These are phyloP conservation scores for Huso huso DNA, from an alignment of 2,797 vertebrate genomes.

Conservation along the genomic window DNA sequence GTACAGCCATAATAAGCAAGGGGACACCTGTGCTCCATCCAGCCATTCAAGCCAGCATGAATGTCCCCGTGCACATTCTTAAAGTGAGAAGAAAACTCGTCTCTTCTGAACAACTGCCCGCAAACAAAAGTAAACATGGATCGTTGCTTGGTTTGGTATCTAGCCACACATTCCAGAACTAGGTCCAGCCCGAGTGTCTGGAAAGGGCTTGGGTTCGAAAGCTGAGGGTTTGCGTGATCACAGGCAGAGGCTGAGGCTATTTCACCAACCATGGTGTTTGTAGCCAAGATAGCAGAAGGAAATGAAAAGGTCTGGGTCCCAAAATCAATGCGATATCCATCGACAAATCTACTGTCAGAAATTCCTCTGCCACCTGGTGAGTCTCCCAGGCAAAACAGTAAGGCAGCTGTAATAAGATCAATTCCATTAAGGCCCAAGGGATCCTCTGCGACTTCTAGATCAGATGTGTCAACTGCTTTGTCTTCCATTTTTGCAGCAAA, in stretches of 20 bases:
- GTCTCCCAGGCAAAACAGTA: conserved; percentile 93
- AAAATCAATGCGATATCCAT: conserved; percentile 86
- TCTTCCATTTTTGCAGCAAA: conserved; percentile 85
- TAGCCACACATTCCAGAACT: conserved; percentile 94
- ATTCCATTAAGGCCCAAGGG: conserved; percentile 96
- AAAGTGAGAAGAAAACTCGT: conserved; percentile 97
- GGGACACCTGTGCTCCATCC: conserved; percentile 98
- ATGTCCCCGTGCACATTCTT: conserved; percentile 99
- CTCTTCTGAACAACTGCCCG: conserved; percentile 91
- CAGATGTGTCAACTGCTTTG: conserved; percentile 93
- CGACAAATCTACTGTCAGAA: conserved; percentile 89
- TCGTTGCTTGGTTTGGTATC: conserved; percentile 96
- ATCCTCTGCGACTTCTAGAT: conserved; percentile 87
- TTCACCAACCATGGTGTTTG: conserved; percentile 96
- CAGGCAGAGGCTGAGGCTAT: conserved; percentile 96
- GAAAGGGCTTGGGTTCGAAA: conserved; percentile 97
- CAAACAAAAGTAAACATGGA: conserved; percentile 99
- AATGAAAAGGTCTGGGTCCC: conserved; percentile 97
- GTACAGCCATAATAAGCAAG: conserved; percentile 97
- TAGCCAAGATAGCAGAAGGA: conserved; percentile 92
- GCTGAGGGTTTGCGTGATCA: conserved; percentile 95
- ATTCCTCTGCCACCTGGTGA: conserved; percentile 91
- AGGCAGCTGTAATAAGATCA: conserved; percentile 91
- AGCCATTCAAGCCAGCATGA: conserved; percentile 95
- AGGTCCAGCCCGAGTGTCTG: conserved; percentile 94